phyloP scores from a whole-genome alignment of 1,140 invertebrate species.

The Trialeurodes vaporariorum region DNA sequence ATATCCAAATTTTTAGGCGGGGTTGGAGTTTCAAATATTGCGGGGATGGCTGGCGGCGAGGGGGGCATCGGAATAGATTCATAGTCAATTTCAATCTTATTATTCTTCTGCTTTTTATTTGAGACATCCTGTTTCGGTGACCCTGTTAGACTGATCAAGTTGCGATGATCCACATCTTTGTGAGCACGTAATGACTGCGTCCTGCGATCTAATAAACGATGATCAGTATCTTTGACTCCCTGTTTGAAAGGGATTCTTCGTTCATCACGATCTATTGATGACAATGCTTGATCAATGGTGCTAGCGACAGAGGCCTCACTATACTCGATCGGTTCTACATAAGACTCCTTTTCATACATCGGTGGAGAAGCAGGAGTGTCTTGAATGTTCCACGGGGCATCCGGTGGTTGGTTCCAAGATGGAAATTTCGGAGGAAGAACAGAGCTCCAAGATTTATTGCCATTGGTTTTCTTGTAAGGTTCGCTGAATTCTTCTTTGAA shows the following conservation, averaged over 20 bases:
- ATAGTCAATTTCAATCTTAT: constrained; percentile 8
- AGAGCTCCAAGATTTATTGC: neutral
- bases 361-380: constrained; percentile 10
- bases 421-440: constrained; percentile 2
- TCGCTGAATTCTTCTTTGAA: neutral
- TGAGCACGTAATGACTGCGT: constrained; percentile 21
- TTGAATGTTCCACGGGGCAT: neutral
- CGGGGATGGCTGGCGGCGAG: constrained; percentile 10
- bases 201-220: constrained; percentile 11
- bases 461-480: neutral
- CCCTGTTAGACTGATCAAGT: constrained; percentile 68
- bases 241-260: constrained; percentile 6
- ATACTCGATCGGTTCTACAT: constrained; percentile 7
- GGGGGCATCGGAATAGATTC: constrained; percentile 24
- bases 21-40: neutral
- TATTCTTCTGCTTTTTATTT: constrained; percentile 4
- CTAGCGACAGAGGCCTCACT: neutral
- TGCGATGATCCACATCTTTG: constrained; percentile 63
- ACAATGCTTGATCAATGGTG: constrained; percentile 28
- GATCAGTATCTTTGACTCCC: constrained; percentile 19
- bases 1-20: constrained; percentile 35
- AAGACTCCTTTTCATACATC: constrained; percentile 7
- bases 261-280: constrained; percentile 20
- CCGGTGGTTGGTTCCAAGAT: constrained; percentile 1
- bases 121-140: constrained; percentile 38